These are phyloP conservation scores for Oxygymnocypris stewartii DNA, from an alignment of 2,113 vertebrate genomes.

Conservation along the genomic window DNA sequence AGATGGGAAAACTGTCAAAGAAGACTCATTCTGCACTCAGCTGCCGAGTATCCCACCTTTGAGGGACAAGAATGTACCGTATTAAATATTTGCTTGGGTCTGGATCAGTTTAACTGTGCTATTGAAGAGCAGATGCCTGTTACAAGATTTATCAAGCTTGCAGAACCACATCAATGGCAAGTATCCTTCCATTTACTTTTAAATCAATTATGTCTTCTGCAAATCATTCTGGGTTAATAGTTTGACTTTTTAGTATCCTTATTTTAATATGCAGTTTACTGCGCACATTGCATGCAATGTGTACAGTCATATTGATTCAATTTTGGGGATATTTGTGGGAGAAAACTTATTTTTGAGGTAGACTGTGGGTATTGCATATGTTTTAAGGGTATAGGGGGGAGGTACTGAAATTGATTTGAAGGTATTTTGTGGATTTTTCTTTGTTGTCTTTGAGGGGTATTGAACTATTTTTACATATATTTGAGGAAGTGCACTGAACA, in stretches of 20 bases:
- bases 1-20: conserved; percentile 8
- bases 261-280: not conserved
- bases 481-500: not conserved
- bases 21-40: not conserved
- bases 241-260: not conserved
- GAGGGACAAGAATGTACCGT: conserved; percentile 14
- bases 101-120: not conserved
- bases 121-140: not conserved
- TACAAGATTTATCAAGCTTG: not conserved
- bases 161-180: conserved; percentile 18
- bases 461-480: not conserved
- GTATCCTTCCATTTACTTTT: not conserved
- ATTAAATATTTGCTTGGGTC: conserved; percentile 1
- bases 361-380: not conserved
- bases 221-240: no score
- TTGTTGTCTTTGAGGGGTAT: no score
- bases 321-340: no score
- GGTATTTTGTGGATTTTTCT: no score
- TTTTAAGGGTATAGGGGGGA: not conserved
- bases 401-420: not conserved
- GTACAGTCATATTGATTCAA: not conserved
- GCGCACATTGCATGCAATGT: not conserved
- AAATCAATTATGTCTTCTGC: not conserved
- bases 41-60: conserved; percentile 6
- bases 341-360: not conserved